Evolutionary conservation across 1,140 invertebrate species (phyloP), one percentile per base, ranked within the genome.

Genomic region (Campodea augens): DNA sequence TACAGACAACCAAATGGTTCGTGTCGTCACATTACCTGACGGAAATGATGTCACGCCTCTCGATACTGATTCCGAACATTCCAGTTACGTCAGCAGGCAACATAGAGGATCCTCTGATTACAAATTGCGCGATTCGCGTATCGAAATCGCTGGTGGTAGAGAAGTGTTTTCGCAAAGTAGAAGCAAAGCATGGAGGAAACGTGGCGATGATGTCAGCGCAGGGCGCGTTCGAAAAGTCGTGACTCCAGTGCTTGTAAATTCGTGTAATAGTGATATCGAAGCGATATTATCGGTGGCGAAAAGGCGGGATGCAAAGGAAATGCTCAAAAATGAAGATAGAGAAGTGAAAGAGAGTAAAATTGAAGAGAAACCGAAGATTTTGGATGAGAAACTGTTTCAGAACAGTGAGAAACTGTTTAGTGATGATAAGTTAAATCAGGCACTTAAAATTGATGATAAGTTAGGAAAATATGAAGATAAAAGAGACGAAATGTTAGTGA

Each of bases 101-200:
- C n/a, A n/a, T n/a, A n/a, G n/a, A n/a, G n/a, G 20, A 21, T 25
- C 19, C 32, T 25, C 45, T 13, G 45, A 37, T 7, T 49, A 50
- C 29, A 47, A 50, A 41, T 49, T 57, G 32, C 49, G 57, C n/a
- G 62, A 65, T 46, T 72, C 58, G 61, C 82, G 82, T 62, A 83
- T 85, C 60, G 82, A 87, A 70, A 85, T 86, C 60, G 83, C 82
- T 36, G 83, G 83, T 51, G 84, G 84, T 43, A 68, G 82, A 43
- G 82, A 88, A 64, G 70, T 88, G 38, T 86, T 81, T 60, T 85
- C 81, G 25, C 80, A 83, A 57, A 85, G 79, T 59, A 64, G 81
- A 54, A 80, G 75, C 54, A 81, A 83, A 67, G 77, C 79, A 39
- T 71, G 74, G 42, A 68, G 79, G 52, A 82, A 81, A 60, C 68